Percentiles rank a stretch among this genome's conserved stretches.
phyloP scores from a whole-genome alignment of 2,797 vertebrate species.

The Neosalanx taihuensis region DNA sequence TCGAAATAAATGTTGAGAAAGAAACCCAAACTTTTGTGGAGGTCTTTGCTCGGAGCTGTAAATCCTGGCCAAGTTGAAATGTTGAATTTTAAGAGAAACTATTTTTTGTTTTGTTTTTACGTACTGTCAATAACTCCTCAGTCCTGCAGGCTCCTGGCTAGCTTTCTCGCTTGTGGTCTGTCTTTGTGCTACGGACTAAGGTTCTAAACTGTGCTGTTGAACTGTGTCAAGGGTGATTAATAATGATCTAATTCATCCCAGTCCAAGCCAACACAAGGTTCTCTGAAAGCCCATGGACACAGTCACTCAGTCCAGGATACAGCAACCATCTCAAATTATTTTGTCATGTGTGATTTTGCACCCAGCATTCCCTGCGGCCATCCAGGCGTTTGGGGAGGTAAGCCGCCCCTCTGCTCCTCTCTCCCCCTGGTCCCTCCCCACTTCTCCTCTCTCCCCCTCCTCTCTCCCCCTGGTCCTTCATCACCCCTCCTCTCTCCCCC shows the following conservation, averaged over 20 bases:
- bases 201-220: constrained; percentile 65
- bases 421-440: neutral
- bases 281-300: constrained; percentile 50
- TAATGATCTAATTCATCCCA: constrained; percentile 70
- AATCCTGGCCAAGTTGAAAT: neutral
- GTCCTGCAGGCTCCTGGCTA: constrained; percentile 21
- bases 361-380: neutral
- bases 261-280: constrained; percentile 59
- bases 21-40: neutral
- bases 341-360: neutral
- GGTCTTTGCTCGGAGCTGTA: neutral
- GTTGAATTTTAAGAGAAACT: neutral
- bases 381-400: neutral
- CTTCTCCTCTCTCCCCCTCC: too few species aligned
- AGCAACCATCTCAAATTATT: constrained; percentile 1
- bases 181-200: constrained; percentile 30
- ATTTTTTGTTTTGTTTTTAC: neutral
- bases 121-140: constrained; percentile 32
- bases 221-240: constrained; percentile 67
- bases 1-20: constrained; percentile 8
- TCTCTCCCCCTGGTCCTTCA: too few species aligned
- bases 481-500: too few species aligned
- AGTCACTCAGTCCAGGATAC: constrained; percentile 38
- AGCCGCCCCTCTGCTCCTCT: neutral
- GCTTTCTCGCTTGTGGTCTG: constrained; percentile 60